These are phyloP conservation scores for Globodera rostochiensis DNA, from an alignment of 1,140 invertebrate genomes.

Conservation along the genomic window DNA sequence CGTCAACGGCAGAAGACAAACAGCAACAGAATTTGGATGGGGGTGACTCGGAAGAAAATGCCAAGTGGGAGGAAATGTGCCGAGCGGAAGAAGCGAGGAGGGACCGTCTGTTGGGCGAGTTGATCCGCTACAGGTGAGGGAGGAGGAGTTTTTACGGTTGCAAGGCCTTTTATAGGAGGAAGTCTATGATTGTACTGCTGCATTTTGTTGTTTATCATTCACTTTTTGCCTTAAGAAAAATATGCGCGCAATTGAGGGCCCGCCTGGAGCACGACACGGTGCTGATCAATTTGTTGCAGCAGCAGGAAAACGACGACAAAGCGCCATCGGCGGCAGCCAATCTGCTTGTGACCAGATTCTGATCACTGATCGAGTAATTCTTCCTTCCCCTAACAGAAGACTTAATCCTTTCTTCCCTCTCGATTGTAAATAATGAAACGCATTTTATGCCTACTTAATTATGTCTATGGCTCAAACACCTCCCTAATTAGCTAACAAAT, in stretches of 20 bases:
- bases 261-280: conserved; percentile 46
- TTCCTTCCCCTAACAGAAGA: neutral
- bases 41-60: conserved; percentile 5
- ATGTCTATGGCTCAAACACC: no score
- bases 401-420: neutral
- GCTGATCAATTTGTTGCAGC: conserved; percentile 30
- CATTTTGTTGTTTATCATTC: neutral
- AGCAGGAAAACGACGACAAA: conserved; percentile 15
- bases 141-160: no score
- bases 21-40: neutral
- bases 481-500: no score
- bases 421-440: neutral
- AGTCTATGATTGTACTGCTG: neutral
- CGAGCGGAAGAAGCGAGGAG: conserved; percentile 28
- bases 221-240: neutral
- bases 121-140: conserved; percentile 33
- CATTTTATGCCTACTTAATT: no score
- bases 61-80: conserved; percentile 13
- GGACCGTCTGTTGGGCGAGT: conserved; percentile 31
- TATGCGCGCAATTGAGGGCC: conserved; percentile 40
- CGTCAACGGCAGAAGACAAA: neutral
- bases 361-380: neutral
- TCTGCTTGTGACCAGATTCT: conserved; percentile 38
- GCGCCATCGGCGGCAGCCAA: neutral
- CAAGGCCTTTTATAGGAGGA: no score